phyloP scores from a whole-genome alignment of 2,113 vertebrate species.

The Pteruthius melanotis region DNA sequence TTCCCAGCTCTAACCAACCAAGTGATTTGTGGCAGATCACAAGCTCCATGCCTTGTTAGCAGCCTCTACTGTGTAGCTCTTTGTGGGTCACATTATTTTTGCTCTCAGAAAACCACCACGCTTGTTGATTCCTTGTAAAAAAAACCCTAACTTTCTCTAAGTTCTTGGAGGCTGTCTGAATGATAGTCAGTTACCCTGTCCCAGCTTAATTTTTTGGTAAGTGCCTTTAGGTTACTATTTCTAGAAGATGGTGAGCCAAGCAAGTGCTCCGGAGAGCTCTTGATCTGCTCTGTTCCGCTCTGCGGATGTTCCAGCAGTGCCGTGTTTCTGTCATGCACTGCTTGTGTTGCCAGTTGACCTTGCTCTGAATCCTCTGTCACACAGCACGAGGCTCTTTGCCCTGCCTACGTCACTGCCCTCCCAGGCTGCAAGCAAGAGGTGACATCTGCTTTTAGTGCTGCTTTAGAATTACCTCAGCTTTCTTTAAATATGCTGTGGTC shows the following conservation, averaged over 20 bases:
- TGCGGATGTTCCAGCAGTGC: not conserved
- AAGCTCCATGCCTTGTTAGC: not conserved
- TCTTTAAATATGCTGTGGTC: not conserved
- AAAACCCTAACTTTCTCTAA: not conserved
- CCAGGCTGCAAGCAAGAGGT: not conserved
- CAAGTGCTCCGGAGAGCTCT: not conserved
- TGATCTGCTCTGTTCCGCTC: not conserved
- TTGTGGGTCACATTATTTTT: not conserved
- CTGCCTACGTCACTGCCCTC: fast-evolving
- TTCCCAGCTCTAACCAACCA: not conserved
- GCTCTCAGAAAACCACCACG: fast-evolving
- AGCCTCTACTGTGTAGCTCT: not conserved
- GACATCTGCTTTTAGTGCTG: not conserved
- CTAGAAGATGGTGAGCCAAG: not conserved
- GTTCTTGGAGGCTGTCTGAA: not conserved
- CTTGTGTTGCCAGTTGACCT: not conserved
- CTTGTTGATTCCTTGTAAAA: not conserved
- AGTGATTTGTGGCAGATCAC: not conserved
- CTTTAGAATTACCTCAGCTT: not conserved
- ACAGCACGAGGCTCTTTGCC: not conserved
- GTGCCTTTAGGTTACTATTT: not conserved
- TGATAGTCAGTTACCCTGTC: not conserved
- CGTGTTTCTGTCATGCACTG: not conserved
- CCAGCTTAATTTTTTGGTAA: not conserved
- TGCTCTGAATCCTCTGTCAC: not conserved